These are phyloP conservation scores for Xyliphius kryptos DNA, from an alignment of 2,113 vertebrate species.

Conservation along the genomic window DNA sequence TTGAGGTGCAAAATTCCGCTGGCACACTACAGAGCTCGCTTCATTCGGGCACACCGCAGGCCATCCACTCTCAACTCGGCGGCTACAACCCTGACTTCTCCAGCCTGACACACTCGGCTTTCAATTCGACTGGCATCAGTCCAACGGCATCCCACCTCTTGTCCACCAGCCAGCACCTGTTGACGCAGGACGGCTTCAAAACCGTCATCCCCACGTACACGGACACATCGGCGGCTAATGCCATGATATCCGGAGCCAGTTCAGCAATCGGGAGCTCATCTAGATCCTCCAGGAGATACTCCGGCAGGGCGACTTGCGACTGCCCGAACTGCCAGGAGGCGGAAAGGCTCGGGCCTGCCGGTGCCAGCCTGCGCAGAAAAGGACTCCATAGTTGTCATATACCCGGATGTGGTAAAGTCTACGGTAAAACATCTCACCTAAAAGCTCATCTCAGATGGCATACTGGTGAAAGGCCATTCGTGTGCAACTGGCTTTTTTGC, in stretches of 20 bases:
- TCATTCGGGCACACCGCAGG: constrained; percentile 89
- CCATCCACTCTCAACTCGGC: constrained; percentile 93
- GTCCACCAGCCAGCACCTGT: constrained; percentile 91
- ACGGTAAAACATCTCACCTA: constrained; percentile 81
- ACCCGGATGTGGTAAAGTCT: constrained; percentile 81
- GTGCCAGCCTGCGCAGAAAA: constrained; percentile 87
- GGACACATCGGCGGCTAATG: constrained; percentile 87
- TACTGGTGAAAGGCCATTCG: constrained; percentile 89
- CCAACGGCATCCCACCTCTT: constrained; percentile 86
- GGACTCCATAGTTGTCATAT: constrained; percentile 90
- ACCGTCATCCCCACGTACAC: constrained; percentile 91
- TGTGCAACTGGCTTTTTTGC: constrained; percentile 87
- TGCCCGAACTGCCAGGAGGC: constrained; percentile 98
- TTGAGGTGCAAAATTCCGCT: constrained; percentile 91
- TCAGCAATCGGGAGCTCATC: constrained; percentile 76
- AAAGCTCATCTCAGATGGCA: constrained; percentile 89
- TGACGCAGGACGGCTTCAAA: constrained; percentile 98
- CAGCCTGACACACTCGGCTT: constrained; percentile 93
- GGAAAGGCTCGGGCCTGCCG: constrained; percentile 91
- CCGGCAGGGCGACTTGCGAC: constrained; percentile 91
- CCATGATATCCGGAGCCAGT: constrained; percentile 81
- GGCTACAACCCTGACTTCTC: constrained; percentile 96
- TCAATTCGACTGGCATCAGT: constrained; percentile 93
- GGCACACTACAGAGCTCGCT: constrained; percentile 81
- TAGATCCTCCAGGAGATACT: constrained; percentile 86